Evolutionary conservation across 2,797 vertebrate species (phyloP), one percentile per base, ranked within the genome.

Genomic region (Takifugu ocellatus): DNA sequence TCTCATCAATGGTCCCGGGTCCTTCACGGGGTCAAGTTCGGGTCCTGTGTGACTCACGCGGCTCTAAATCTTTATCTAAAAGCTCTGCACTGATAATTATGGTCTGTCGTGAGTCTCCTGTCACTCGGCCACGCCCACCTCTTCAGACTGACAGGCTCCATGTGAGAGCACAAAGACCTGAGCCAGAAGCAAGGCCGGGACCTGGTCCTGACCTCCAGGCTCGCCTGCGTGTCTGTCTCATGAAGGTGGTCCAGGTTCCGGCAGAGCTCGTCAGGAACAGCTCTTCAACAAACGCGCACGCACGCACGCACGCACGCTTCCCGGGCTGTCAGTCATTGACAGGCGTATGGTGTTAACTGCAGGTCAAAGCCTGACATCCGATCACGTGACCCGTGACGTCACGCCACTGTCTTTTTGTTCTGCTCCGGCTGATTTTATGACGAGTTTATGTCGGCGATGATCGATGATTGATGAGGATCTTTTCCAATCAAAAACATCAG

Each of bases 61-160:
- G 4, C 6, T 29, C 27, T 4, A 7, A 29, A 29, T 29, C 27
- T 29, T 29, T 7, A 21, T 21, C 21, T 21, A 21, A 21, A 21
- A 16, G 6, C 7, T 16, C 42, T 43, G 36, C 7, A 7, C 36
- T 14, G 7, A 39, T 33, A 33, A 33, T 33, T 33, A 33, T 33
- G 31, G 31, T 33, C 31, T 33, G 31, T 33, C 31, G 8, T 33
- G 10, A 33, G 14, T 46, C 17, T 21, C 45, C 45, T 46, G 44
- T n/a, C 44, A 29, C 7, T n/a, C 6, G n/a, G 44, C 15, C 44
- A 5, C 14, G 14, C 10, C 44, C 14, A 15, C 44, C n/a, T 21
- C 44, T 45, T 8, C 44, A 15, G 5, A 75, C 69, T 45, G 9
- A 25, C 7, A 15, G 60, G 33, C 78, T 71, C 69, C 59, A 66